Evolutionary conservation across 2,888 invertebrate species (phyloP).

Genomic region (Morpho deidamia): DNA sequence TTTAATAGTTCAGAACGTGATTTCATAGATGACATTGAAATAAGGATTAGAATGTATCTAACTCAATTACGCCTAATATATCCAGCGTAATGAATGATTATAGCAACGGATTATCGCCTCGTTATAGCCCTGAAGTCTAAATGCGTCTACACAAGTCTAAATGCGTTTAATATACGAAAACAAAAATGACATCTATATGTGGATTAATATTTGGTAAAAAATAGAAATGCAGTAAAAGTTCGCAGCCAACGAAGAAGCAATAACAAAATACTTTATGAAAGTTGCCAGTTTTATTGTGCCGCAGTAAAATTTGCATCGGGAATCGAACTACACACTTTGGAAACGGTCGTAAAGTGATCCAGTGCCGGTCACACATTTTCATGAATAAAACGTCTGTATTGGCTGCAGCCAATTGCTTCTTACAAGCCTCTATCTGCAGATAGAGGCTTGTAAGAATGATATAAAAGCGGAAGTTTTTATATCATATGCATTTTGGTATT

Average conservation of each 20-base stretch:
- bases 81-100: too few species aligned
- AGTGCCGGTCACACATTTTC: constrained; percentile 49
- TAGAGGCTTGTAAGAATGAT: constrained; percentile 19
- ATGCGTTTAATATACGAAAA: too few species aligned
- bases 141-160: too few species aligned
- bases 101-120: too few species aligned
- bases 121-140: too few species aligned
- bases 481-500: background rate
- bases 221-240: constrained; percentile 10
- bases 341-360: constrained; percentile 67
- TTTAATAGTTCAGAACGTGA: too few species aligned
- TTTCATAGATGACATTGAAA: too few species aligned
- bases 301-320: constrained; percentile 59
- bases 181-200: background rate
- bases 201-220: background rate
- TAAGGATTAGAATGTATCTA: too few species aligned
- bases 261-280: constrained; percentile 53
- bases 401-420: too few species aligned
- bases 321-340: constrained; percentile 59
- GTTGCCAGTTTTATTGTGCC: constrained; percentile 51
- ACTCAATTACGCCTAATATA: too few species aligned
- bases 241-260: constrained; percentile 10
- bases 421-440: constrained; percentile 9
- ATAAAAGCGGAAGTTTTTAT: constrained; percentile 1
- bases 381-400: constrained; percentile 51